Conservation (phyloP, 2,113 vertebrate genomes). For the Xiphophorus hellerii region DNA sequence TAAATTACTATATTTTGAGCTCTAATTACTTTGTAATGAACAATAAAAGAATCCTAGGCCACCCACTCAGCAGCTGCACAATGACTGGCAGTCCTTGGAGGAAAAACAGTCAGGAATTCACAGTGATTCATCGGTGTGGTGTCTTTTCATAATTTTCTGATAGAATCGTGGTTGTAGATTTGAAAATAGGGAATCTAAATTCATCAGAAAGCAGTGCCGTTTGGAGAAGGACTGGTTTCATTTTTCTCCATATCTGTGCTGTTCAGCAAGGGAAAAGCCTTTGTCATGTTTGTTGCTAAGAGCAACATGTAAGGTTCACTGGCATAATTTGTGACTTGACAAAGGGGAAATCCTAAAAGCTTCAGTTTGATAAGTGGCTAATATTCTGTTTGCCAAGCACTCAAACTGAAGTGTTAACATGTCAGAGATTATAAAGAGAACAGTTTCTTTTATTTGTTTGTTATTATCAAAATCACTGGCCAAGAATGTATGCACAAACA, state of each 20-base stretch:
- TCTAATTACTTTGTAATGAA: conserved; percentile 31
- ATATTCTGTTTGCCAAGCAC: too few species aligned
- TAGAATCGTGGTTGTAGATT: neutral
- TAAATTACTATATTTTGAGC: conserved; percentile 34
- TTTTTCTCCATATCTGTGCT: neutral
- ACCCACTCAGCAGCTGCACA: conserved; percentile 37
- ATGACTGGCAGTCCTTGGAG: conserved; percentile 17
- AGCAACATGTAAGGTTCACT: neutral
- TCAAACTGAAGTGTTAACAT: too few species aligned
- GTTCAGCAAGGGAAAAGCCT: neutral
- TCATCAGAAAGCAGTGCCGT: neutral
- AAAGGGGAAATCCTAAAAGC: neutral
- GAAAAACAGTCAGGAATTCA: neutral
- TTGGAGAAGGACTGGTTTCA: neutral
- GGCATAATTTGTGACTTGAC: conserved; percentile 1
- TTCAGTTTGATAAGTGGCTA: too few species aligned
- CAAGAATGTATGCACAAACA: too few species aligned
- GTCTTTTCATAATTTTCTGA: neutral
- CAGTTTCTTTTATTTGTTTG: too few species aligned
- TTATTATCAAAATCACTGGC: too few species aligned
- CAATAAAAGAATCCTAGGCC: conserved; percentile 30
- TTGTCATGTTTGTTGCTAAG: conserved; percentile 8
- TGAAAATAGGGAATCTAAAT: neutral
- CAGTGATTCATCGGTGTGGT: neutral
- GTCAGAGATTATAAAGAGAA: too few species aligned